These are phyloP conservation scores for Callocephalon fimbriatum DNA, from an alignment of 2,113 vertebrate genomes.

Conservation along the genomic window DNA sequence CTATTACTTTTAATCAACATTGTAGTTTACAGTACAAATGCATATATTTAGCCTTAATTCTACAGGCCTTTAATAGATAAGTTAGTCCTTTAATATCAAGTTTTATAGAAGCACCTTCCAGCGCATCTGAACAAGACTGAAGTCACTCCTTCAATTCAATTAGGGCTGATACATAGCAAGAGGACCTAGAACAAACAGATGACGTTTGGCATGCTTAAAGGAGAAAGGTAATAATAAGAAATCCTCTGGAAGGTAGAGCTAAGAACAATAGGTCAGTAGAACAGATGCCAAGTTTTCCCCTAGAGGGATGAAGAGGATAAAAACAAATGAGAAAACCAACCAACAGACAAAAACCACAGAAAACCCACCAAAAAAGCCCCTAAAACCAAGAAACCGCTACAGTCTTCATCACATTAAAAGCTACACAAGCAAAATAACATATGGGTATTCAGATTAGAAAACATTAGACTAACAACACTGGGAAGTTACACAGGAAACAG, in stretches of 20 bases:
- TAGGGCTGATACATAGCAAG: not conserved
- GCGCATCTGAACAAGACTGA: not conserved
- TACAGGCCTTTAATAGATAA: not conserved
- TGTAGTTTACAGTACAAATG: not conserved
- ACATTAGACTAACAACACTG: not conserved
- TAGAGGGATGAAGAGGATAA: not conserved
- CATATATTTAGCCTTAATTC: not conserved
- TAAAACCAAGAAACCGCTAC: not conserved
- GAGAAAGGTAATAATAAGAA: slow-evolving; percentile 13
- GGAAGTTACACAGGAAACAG: slow-evolving; percentile 24
- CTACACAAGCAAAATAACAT: not conserved
- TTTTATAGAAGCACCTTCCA: not conserved
- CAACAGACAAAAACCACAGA: not conserved
- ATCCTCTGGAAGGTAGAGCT: slow-evolving; percentile 44
- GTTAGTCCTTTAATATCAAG: not conserved
- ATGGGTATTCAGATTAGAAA: not conserved
- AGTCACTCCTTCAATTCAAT: not conserved
- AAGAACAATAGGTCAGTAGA: slow-evolving; percentile 48
- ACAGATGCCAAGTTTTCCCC: slow-evolving; percentile 22
- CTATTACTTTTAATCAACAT: not conserved
- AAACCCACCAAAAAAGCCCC: not conserved
- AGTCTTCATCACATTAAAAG: not conserved
- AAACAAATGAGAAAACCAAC: not conserved
- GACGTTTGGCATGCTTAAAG: not conserved
- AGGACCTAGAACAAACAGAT: not conserved